These are phyloP conservation scores for Cossypha polioptera DNA, from an alignment of 2,797 vertebrate species.

Conservation along the genomic window DNA sequence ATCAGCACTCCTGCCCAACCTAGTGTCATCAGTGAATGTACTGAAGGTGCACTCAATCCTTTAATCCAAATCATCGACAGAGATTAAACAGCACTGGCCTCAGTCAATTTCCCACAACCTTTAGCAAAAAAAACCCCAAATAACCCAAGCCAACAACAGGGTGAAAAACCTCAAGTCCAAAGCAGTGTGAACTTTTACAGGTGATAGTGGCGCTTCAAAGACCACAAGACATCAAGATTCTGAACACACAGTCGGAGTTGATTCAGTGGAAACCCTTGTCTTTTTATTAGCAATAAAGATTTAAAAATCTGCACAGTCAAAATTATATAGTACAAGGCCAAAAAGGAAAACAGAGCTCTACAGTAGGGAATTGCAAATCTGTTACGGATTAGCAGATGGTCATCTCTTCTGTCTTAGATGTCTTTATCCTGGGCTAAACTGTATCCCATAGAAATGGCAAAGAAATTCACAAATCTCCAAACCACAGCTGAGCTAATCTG, in stretches of 20 bases:
- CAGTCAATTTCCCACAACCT: not conserved
- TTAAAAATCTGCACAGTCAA: conserved; percentile 1
- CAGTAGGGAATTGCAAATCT: conserved; percentile 36
- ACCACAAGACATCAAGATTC: conserved; percentile 16
- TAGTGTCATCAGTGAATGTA: not conserved
- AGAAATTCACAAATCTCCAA: not conserved
- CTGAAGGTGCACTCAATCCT: not conserved
- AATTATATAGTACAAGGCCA: not conserved
- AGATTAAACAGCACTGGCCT: not conserved
- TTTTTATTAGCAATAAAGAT: conserved; percentile 27
- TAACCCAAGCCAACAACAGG: not conserved
- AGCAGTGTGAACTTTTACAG: conserved; percentile 1
- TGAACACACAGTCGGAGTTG: not conserved
- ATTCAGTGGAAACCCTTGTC: not conserved
- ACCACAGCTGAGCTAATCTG: not conserved
- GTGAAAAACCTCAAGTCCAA: not conserved
- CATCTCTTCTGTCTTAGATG: not conserved
- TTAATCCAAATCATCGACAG: not conserved
- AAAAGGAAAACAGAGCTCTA: conserved; percentile 2
- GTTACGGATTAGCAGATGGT: not conserved
- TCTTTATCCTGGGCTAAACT: conserved; percentile 5
- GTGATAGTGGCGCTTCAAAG: conserved; percentile 33
- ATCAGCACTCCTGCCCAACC: not conserved
- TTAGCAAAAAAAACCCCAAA: not conserved
- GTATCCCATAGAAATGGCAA: not conserved